Evolutionary conservation across 2,797 vertebrate species (phyloP).

Genomic region (Mormyrops boulengeri): DNA sequence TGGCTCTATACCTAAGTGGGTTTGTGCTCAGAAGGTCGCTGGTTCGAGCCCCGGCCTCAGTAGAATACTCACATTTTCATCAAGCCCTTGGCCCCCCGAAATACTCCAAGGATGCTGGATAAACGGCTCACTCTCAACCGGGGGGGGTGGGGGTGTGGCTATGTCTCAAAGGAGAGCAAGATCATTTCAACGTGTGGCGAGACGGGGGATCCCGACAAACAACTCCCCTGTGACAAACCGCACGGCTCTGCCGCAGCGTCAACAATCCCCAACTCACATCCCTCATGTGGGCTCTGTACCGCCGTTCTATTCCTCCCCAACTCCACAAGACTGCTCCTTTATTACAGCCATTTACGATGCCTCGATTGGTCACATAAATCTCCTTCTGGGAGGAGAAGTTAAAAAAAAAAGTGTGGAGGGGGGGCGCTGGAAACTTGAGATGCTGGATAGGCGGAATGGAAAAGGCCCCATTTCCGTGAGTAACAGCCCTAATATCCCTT

Average conservation of each 20-base stretch:
- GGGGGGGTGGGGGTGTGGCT: not conserved
- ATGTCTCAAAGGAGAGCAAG: not conserved
- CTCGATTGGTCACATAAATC: not conserved
- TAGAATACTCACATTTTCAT: not conserved
- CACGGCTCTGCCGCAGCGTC: not conserved
- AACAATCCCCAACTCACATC: not conserved
- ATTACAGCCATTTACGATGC: not conserved
- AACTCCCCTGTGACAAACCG: not conserved
- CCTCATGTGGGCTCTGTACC: not conserved
- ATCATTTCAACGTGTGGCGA: not conserved
- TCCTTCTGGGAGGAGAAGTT: not conserved
- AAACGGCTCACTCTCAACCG: not conserved
- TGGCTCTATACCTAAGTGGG: not conserved
- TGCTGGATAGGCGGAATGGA: not conserved
- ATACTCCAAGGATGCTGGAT: not conserved
- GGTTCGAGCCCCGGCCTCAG: not conserved
- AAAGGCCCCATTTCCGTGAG: not conserved
- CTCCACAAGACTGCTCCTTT: not conserved
- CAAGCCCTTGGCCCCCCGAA: not conserved
- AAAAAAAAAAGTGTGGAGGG: not conserved
- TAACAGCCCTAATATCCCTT: slow-evolving; percentile 1
- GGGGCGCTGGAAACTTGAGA: not conserved
- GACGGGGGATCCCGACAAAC: not conserved
- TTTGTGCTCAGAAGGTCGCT: not conserved
- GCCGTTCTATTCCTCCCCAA: not conserved